phyloP scores from a whole-genome alignment of 2,797 vertebrate species.

The Fundulus diaphanus region DNA sequence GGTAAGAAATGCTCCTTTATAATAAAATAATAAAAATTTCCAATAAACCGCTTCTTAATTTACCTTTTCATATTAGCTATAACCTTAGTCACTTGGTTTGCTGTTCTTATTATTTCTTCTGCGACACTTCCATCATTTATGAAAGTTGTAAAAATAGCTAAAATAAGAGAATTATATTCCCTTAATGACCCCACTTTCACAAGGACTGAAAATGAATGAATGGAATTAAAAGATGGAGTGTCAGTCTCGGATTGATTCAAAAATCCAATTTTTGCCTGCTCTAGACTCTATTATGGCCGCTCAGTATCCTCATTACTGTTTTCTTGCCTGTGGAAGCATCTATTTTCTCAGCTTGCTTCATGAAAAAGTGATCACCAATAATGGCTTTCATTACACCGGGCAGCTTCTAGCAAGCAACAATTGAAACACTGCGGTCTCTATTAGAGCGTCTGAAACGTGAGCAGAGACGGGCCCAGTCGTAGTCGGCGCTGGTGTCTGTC shows the following conservation, averaged over 20 bases:
- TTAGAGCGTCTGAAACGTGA: slow-evolving; percentile 23
- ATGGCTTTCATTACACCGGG: slow-evolving; percentile 50
- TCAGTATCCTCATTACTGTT: neutral
- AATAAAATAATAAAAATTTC: neutral
- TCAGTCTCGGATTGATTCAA: slow-evolving; percentile 1
- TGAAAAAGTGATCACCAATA: slow-evolving; percentile 38
- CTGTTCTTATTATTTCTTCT: neutral
- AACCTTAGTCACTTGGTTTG: neutral
- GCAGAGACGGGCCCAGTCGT: slow-evolving; percentile 12
- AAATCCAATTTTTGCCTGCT: neutral
- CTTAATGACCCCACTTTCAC: neutral
- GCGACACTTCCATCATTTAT: neutral
- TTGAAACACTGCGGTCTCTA: slow-evolving; percentile 17
- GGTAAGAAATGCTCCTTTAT: neutral
- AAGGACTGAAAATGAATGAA: neutral
- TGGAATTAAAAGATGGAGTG: neutral
- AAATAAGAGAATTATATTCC: neutral
- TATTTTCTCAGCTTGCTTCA: slow-evolving; percentile 36
- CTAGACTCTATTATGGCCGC: neutral
- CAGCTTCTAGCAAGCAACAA: slow-evolving; percentile 32
- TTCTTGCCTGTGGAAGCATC: slow-evolving; percentile 25
- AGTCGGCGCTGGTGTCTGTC: slow-evolving; percentile 15
- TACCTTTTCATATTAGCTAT: neutral
- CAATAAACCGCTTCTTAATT: neutral
- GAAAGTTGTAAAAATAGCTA: neutral